phyloP scores from a whole-genome alignment of 2,888 invertebrate genomes.

The Acrobasis repandana region DNA sequence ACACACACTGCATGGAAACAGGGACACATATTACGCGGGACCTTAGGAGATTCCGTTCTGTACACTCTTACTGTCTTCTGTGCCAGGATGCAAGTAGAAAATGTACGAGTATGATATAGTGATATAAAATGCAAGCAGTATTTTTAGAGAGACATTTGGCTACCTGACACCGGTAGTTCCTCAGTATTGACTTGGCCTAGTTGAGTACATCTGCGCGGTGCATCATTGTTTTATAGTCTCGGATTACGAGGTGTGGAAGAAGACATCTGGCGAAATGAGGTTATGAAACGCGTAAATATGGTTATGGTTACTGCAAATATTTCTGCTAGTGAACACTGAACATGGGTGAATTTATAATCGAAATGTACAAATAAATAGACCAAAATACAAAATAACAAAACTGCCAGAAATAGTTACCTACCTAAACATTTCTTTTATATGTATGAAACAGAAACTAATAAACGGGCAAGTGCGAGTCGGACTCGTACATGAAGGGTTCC shows the following conservation, averaged over 20 bases:
- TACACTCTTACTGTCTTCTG: too few relatives aligned
- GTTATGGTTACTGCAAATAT: background rate
- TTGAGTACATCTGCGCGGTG: constrained; percentile 33
- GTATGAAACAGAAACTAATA: too few relatives aligned
- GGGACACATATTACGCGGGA: too few relatives aligned
- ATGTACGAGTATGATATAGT: constrained; percentile 26
- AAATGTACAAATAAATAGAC: background rate
- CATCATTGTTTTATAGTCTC: constrained; percentile 8
- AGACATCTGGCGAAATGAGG: background rate
- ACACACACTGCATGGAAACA: too few relatives aligned
- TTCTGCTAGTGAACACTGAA: background rate
- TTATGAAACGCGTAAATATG: background rate
- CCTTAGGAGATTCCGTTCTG: too few relatives aligned
- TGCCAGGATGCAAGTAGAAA: too few relatives aligned
- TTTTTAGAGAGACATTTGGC: constrained; percentile 56
- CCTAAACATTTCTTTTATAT: too few relatives aligned
- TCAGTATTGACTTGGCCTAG: constrained; percentile 45
- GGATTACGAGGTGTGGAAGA: constrained; percentile 11
- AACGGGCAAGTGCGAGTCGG: too few relatives aligned
- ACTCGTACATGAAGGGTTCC: too few relatives aligned
- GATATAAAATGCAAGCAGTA: constrained; percentile 45
- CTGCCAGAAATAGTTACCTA: too few relatives aligned
- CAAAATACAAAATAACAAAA: too few relatives aligned
- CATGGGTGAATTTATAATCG: background rate
- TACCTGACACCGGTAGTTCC: constrained; percentile 52